These are phyloP conservation scores for Melanerpes aurifrons DNA, from an alignment of 2,113 vertebrate genomes.

Conservation along the genomic window DNA sequence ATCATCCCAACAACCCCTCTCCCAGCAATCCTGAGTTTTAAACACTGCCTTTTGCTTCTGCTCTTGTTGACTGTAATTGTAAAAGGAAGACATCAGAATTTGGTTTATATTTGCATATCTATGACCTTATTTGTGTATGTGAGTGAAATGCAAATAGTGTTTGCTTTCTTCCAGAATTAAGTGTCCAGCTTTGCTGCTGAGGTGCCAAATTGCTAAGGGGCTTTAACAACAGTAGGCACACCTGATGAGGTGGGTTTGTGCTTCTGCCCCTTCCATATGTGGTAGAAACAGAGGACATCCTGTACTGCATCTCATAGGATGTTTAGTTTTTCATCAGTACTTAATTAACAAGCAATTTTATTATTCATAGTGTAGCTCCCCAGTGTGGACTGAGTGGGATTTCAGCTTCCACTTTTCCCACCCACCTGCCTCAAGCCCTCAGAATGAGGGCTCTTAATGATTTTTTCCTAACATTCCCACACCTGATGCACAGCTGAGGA, in stretches of 20 bases:
- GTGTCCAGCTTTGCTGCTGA: neutral
- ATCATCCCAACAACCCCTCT: neutral
- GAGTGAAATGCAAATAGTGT: neutral
- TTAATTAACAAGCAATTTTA: neutral
- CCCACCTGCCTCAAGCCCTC: neutral
- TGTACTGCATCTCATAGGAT: neutral
- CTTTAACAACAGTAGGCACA: neutral
- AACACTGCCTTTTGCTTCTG: neutral
- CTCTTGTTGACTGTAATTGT: neutral
- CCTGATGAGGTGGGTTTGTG: neutral
- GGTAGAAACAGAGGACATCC: neutral
- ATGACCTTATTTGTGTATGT: neutral
- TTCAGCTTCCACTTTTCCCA: slow-evolving; percentile 8
- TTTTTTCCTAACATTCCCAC: slow-evolving; percentile 8
- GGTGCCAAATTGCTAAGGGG: neutral
- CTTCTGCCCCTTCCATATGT: neutral
- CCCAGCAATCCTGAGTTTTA: neutral
- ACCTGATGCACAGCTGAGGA: slow-evolving; percentile 29
- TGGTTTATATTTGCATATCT: neutral
- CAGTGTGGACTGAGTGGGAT: neutral
- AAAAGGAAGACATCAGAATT: neutral
- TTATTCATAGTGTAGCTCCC: neutral
- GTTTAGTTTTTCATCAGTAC: neutral
- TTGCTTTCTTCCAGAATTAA: neutral
- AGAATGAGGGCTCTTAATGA: neutral